These are phyloP conservation scores for Lysandra bellargus DNA, from an alignment of 2,888 invertebrate genomes.

Conservation along the genomic window DNA sequence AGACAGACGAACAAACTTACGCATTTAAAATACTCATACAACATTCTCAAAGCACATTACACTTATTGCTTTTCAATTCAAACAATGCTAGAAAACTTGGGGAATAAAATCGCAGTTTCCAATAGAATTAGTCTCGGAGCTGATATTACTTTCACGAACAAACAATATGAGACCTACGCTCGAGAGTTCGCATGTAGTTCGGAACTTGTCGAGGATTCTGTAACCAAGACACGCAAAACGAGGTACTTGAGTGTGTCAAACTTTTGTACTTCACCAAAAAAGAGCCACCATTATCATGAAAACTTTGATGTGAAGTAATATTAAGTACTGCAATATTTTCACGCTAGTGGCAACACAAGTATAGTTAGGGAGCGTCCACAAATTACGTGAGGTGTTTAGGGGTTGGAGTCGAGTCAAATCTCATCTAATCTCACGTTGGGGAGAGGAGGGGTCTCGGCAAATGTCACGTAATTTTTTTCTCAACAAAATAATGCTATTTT, in stretches of 20 bases:
- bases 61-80: constrained; percentile 7
- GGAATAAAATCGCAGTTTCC: background rate
- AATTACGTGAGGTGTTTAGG: too few species aligned
- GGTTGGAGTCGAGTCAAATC: too few species aligned
- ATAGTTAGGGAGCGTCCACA: too few species aligned
- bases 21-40: background rate
- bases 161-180: background rate
- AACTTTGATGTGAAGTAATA: too few species aligned
- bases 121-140: background rate
- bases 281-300: background rate
- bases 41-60: background rate
- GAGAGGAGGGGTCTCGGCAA: too few species aligned
- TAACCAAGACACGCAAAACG: constrained; percentile 7
- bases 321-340: too few species aligned
- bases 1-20: too few species aligned
- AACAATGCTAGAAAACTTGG: constrained; percentile 4
- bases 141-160: constrained; percentile 1
- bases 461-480: too few species aligned
- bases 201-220: background rate
- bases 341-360: too few species aligned
- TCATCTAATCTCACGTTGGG: too few species aligned
- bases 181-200: background rate
- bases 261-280: constrained; percentile 16
- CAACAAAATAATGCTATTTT: too few species aligned
- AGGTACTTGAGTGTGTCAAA: background rate